Base-by-base conservation (phyloP, 2,113 vertebrate species). In the Rhinolophus sinicus region DNA sequence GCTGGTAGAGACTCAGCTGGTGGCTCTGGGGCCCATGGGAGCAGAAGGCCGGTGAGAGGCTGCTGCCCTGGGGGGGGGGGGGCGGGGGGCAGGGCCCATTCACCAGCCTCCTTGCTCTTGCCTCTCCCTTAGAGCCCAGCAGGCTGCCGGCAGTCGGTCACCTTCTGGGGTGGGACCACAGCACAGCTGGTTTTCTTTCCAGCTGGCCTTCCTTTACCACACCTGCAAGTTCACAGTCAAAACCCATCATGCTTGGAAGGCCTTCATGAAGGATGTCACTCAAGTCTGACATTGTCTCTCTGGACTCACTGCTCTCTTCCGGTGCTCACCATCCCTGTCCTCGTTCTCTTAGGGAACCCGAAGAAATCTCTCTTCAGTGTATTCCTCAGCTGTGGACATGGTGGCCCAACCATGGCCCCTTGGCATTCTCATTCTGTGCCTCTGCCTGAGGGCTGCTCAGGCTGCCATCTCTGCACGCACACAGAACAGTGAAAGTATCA, bases 371-470 rank as follows among this genome's bases (percentile, higher is more conserved):
- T 62, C 47, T 28, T 33, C 22, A 7, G 13, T 44, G 82, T 69
- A 35, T 2, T 76, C 75, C 44, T 19, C 35, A 58, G 30, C 30
- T 14, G 52, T 30, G 30, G 44, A 38, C 5, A 1, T 7, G 21
- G 9, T 3, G 3, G 47, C 58, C 60, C 1, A 0, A 62, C 15
- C 33, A 8, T 0, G 1, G 50, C n/a, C 47, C 24, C 22, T 30
- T 0, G 2, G 56, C 26, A 28, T 35, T 44, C 54, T 72, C 12
- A 11, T 15, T 54, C 73, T 13, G 11, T 44, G 18, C 28, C n/a
- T 65, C 54, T 35, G 28, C 5, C 67, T 1, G 0, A 13, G 18
- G 54, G 58, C 67, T 90, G 26, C 54, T 50, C 14, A 10, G 64
- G 70, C 33, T 65, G 8, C 69, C 14, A 4, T 40, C 47, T 75